Percentiles rank a stretch among this genome's conserved stretches.
phyloP scores from a whole-genome alignment of 2,113 vertebrate genomes.

The Nyctereutes procyonoides region DNA sequence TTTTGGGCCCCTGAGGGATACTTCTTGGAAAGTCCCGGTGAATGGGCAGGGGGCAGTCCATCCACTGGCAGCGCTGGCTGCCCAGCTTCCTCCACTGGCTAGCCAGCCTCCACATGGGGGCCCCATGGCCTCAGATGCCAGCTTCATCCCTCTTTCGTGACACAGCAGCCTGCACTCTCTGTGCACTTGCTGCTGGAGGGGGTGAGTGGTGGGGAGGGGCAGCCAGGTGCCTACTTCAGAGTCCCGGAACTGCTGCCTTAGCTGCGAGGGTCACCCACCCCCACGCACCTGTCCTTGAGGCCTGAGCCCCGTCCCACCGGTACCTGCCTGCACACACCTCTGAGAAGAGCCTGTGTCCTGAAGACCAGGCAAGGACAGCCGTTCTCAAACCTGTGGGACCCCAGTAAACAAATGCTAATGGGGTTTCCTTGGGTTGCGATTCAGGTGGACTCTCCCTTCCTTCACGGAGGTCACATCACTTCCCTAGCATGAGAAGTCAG shows the following conservation, averaged over 20 bases:
- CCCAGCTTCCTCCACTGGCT: background rate
- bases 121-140: background rate
- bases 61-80: background rate
- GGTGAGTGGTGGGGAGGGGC: too few species aligned
- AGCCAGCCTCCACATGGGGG: background rate
- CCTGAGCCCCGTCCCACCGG: too few species aligned
- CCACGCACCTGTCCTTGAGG: too few species aligned
- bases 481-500: too few species aligned
- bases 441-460: background rate
- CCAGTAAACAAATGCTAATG: accelerated
- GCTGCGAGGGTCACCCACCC: too few species aligned
- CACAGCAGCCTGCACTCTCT: too few species aligned
- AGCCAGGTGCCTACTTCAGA: too few species aligned
- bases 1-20: background rate
- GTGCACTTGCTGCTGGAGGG: too few species aligned
- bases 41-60: background rate
- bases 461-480: accelerated
- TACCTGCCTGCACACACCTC: too few species aligned
- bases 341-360: too few species aligned
- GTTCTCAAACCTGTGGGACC: accelerated
- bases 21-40: background rate
- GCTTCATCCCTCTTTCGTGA: background rate
- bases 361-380: too few species aligned
- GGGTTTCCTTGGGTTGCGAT: accelerated
- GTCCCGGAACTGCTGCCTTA: too few species aligned